Base-by-base conservation (phyloP, 2,113 vertebrate species). In the Leucoraja erinaceus region DNA sequence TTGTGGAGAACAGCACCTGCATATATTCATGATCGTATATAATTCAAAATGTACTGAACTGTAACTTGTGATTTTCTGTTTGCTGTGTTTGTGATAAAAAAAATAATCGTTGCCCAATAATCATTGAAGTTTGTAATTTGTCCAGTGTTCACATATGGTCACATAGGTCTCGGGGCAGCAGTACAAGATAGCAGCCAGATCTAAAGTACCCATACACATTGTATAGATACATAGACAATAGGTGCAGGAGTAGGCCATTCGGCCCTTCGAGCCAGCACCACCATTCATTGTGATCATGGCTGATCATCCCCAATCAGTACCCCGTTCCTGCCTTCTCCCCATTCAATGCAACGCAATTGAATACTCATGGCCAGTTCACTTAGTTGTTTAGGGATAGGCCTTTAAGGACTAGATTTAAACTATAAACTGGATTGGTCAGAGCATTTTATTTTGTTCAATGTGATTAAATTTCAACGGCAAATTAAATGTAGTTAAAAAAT, bases 1-100 rank as follows among this genome's bases (percentile, higher is more conserved):
- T 47, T 72, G 31, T 47, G 38, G 22, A 72, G 90, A 12, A 70
- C 47, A 72, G 11, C 18, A 72, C 8, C 38, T 70, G 33, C 68
- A 47, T 72, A 91, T 72, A 54, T 91, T 74, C 18, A 54, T 70
- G 90, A 12, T 68, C 33, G 25, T 74, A 54, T 54, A 63, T 63
- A 25, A 54, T 25, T 25, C 68, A 74, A 74, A 90, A 54, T 28
- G 20, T 72, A 72, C 31, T 91, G 33, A 91, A 20, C 90, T 74
- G 90, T 91, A 22, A 90, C 7, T 25, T 54, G 38, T 33, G 66
- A 22, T 91, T 91, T 91, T 68, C 68, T 74, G 38, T 54, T 74
- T 74, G 11, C 38, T 90, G 88, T 90, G 63, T 74, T 91, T 74
- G 38, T 91, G 33, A 91, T 91, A 72, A 91, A 91, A 68, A 72